A percentile compares a stretch with the other conserved stretches of the same genome.
Evolutionary conservation across 2,888 invertebrate genomes (phyloP).

Genomic region (Xanthia togata): DNA sequence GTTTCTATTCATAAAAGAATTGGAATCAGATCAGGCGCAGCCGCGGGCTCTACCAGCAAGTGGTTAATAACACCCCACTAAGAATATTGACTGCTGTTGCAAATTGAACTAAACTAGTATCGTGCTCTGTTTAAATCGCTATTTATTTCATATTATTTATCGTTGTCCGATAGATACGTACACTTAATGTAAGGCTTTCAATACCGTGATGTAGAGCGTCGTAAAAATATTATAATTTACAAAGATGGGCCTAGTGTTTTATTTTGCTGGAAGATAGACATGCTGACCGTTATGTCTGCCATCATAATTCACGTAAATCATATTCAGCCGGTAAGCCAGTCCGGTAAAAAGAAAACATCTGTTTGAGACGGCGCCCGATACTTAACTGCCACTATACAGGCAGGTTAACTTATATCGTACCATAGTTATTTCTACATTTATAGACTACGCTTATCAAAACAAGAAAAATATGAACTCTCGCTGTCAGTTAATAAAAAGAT

Average conservation of each 20-base stretch:
- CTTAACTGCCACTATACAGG: slow-evolving; percentile 53
- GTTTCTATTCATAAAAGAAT: slow-evolving; percentile 87
- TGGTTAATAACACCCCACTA: slow-evolving; percentile 86
- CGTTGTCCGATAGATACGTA: slow-evolving; percentile 67
- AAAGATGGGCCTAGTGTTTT: slow-evolving; percentile 61
- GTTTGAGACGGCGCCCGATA: slow-evolving; percentile 54
- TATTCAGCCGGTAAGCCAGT: slow-evolving; percentile 73
- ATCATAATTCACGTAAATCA: slow-evolving; percentile 77
- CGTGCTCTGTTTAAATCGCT: slow-evolving; percentile 82
- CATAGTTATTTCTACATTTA: slow-evolving; percentile 32
- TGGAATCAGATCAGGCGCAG: slow-evolving; percentile 83
- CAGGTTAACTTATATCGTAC: slow-evolving; percentile 40
- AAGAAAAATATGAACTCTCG: slow-evolving; percentile 26
- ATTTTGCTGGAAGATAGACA: slow-evolving; percentile 62
- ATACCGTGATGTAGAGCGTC: slow-evolving; percentile 64
- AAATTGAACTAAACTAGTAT: slow-evolving; percentile 86
- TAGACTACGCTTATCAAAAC: slow-evolving; percentile 29
- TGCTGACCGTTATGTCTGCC: slow-evolving; percentile 72
- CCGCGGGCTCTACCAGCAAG: slow-evolving; percentile 81
- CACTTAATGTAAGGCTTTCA: slow-evolving; percentile 67
- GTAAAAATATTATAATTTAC: slow-evolving; percentile 69
- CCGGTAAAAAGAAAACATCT: slow-evolving; percentile 73
- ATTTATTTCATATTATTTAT: slow-evolving; percentile 81
- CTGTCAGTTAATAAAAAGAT: slow-evolving; percentile 34
- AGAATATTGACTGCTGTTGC: slow-evolving; percentile 85